These are phyloP conservation scores for Linnaemya tessellans DNA, from an alignment of 2,888 invertebrate species.

Conservation along the genomic window DNA sequence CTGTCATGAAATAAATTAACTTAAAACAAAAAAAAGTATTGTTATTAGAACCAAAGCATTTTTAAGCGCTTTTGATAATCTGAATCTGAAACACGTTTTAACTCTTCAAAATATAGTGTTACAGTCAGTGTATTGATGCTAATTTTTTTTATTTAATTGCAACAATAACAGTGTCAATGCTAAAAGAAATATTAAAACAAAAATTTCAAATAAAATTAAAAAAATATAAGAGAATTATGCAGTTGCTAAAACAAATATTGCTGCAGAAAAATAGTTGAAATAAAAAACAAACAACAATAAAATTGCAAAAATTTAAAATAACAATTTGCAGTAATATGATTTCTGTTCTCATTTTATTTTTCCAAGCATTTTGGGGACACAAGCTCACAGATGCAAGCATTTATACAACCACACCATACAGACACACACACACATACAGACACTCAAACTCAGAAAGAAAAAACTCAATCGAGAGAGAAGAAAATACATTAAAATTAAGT, in stretches of 20 bases:
- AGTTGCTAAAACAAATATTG: conserved; percentile 44
- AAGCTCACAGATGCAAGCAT: neutral
- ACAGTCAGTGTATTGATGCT: neutral
- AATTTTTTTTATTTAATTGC: neutral
- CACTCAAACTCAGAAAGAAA: neutral
- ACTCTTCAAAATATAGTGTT: neutral
- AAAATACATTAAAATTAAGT: conserved; percentile 67
- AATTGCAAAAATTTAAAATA: conserved; percentile 50
- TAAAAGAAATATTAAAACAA: neutral
- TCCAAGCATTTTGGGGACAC: conserved; percentile 8
- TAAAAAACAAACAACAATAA: neutral
- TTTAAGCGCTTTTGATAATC: no score
- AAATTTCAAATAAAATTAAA: neutral
- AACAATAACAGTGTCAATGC: neutral
- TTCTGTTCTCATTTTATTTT: neutral
- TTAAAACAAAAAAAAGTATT: no score
- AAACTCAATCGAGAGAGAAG: conserved; percentile 20
- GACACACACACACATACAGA: neutral
- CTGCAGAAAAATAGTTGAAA: conserved; percentile 5
- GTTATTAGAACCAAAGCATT: no score
- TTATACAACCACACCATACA: neutral
- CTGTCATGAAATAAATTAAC: no score
- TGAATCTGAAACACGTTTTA: no score
- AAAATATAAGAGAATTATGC: no score
- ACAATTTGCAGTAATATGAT: conserved; percentile 41